phyloP scores from a whole-genome alignment of 2,113 vertebrate genomes.

The Perognathus longimembris region DNA sequence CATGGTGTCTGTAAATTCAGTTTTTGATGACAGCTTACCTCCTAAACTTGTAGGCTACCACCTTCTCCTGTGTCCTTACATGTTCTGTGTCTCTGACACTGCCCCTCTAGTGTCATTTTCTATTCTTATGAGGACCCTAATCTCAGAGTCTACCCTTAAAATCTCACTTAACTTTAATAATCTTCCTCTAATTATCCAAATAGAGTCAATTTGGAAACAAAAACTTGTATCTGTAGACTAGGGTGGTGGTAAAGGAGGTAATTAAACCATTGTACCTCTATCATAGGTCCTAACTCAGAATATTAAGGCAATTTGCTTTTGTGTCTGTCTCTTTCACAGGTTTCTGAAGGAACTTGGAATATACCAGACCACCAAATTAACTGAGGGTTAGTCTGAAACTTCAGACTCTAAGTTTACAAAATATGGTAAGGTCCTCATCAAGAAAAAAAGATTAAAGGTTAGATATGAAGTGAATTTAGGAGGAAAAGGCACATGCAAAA shows the following conservation, averaged over 20 bases:
- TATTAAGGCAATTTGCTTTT: not conserved
- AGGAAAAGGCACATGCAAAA: not conserved
- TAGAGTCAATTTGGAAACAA: not conserved
- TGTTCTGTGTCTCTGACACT: not conserved
- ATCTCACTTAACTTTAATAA: conserved; percentile 7
- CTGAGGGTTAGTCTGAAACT: not conserved
- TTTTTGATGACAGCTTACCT: not conserved
- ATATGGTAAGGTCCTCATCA: not conserved
- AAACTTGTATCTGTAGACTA: not conserved
- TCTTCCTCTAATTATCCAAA: not conserved
- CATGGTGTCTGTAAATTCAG: too few species aligned
- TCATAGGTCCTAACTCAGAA: not conserved
- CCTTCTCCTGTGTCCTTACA: not conserved
- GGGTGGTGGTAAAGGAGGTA: too few species aligned
- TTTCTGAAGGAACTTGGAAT: not conserved
- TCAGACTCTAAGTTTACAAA: not conserved
- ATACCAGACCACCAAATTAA: not conserved
- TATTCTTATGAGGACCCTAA: not conserved
- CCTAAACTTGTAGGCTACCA: too few species aligned
- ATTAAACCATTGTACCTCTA: not conserved
- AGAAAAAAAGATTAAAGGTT: conserved; percentile 19
- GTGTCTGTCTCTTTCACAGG: not conserved
- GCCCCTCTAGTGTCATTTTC: not conserved
- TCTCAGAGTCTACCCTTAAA: not conserved
- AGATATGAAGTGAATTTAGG: not conserved